Evolutionary conservation across 2,113 vertebrate genomes (phyloP).

Genomic region (Trachemys scripta): DNA sequence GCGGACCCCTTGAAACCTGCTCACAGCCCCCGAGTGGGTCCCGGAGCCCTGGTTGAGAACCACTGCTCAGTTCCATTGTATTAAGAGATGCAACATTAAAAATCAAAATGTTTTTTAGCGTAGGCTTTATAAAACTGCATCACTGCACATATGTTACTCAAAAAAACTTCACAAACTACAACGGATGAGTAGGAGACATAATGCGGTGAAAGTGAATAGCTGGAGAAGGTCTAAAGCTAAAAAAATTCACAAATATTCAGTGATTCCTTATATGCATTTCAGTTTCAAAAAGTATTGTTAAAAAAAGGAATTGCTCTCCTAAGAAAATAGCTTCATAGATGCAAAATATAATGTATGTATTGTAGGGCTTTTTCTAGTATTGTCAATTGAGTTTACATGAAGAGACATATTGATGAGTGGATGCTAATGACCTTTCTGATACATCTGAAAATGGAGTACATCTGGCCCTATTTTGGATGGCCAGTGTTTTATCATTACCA

Average conservation of each 20-base stretch:
- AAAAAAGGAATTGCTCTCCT: not conserved
- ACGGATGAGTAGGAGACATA: not conserved
- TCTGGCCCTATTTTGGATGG: not conserved
- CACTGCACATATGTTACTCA: not conserved
- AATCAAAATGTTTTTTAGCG: not conserved
- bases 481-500: not conserved
- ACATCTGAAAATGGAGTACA: not conserved
- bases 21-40: too few relatives aligned
- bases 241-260: not conserved
- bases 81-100: not conserved
- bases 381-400: not conserved
- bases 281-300: too few relatives aligned
- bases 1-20: too few relatives aligned
- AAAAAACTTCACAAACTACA: not conserved
- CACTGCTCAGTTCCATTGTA: not conserved
- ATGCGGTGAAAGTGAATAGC: not conserved
- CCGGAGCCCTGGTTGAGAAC: too few relatives aligned
- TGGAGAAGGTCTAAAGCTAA: not conserved
- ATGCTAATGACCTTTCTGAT: not conserved
- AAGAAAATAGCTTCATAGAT: not conserved
- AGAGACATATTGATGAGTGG: not conserved
- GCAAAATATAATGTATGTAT: not conserved
- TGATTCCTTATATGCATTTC: not conserved
- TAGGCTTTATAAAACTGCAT: not conserved
- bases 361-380: not conserved